Evolutionary conservation across 2,888 invertebrate species (phyloP).

Genomic region (Dasypolia templi): DNA sequence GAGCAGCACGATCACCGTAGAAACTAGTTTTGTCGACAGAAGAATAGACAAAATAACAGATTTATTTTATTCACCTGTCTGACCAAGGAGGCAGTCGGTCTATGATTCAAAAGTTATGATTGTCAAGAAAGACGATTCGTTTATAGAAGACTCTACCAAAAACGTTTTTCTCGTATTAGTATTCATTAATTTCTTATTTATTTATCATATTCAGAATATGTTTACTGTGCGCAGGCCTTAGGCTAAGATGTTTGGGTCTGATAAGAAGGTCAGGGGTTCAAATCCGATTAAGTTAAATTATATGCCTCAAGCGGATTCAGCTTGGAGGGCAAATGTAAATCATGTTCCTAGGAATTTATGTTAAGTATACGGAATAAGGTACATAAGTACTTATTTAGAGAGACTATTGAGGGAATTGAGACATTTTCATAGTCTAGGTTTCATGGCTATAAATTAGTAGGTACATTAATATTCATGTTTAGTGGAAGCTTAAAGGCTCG

Average conservation of each 20-base stretch:
- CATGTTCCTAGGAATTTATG: constrained; percentile 34
- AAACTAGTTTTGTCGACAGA: no score
- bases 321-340: constrained; percentile 43
- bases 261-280: constrained; percentile 56
- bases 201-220: constrained; percentile 49
- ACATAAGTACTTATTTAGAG: constrained; percentile 15
- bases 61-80: no score
- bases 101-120: background rate
- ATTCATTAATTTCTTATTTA: constrained; percentile 33
- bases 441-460: background rate
- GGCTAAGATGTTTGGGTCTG: constrained; percentile 46
- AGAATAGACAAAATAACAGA: no score
- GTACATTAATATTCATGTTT: background rate
- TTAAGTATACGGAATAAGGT: constrained; percentile 11
- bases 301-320: constrained; percentile 34
- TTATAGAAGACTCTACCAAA: background rate
- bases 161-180: background rate
- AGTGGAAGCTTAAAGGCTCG: background rate
- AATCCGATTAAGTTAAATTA: constrained; percentile 61
- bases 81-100: no score
- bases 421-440: background rate
- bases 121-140: background rate
- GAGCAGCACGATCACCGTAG: no score
- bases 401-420: background rate
- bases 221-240: constrained; percentile 31